Percentiles rank a stretch among this genome's conserved stretches.
phyloP scores from a whole-genome alignment of 64 coral and sea anemone genomes.

The Actinia equina region DNA sequence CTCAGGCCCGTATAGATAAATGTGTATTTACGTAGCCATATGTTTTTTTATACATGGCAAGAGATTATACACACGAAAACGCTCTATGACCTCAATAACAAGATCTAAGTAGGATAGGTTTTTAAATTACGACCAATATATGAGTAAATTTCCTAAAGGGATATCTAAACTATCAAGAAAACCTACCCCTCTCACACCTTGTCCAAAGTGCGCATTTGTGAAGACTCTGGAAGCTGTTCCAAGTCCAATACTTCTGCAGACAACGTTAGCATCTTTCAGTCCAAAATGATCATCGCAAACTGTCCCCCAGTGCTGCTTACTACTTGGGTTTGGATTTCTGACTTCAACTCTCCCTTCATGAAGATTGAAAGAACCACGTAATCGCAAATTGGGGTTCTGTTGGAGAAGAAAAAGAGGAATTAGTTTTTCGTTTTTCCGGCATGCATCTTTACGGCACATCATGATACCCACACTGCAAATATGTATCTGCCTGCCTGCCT shows the following conservation, averaged over 20 bases:
- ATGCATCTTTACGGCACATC: neutral
- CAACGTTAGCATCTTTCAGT: conserved; percentile 45
- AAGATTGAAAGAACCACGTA: conserved; percentile 53
- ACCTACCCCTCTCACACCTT: conserved; percentile 39
- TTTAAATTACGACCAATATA: too few relatives aligned
- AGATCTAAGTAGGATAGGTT: too few relatives aligned
- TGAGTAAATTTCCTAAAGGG: too few relatives aligned
- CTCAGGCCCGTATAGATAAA: too few relatives aligned
- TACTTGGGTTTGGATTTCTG: neutral
- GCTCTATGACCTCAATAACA: too few relatives aligned
- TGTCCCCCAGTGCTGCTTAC: conserved; percentile 43
- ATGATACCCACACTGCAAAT: too few relatives aligned
- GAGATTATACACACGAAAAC: too few relatives aligned
- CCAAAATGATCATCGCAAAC: conserved; percentile 68
- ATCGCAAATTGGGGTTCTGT: conserved; percentile 35
- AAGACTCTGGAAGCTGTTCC: conserved; percentile 52
- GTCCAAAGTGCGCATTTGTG: conserved; percentile 41
- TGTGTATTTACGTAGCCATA: too few relatives aligned
- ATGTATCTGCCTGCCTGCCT: too few relatives aligned
- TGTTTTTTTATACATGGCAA: too few relatives aligned
- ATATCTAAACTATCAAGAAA: neutral
- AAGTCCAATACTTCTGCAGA: conserved; percentile 55
- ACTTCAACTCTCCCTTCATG: conserved; percentile 80
- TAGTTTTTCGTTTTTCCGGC: neutral
- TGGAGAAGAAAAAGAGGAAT: neutral